phyloP scores from a whole-genome alignment of 2,888 invertebrate genomes.

The Magallana nippona region DNA sequence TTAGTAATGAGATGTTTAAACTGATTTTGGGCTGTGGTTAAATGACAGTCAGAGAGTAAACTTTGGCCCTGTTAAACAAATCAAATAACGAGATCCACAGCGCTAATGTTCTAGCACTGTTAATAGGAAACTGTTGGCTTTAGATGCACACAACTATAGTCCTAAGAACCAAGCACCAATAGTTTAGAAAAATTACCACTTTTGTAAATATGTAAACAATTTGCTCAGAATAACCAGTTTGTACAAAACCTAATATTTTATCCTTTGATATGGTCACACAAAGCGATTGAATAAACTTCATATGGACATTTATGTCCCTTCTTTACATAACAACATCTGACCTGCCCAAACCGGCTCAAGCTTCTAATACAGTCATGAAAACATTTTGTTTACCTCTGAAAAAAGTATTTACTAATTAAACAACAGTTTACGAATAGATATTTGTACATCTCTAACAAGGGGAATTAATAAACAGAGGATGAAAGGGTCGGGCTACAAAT shows the following conservation, averaged over 20 bases:
- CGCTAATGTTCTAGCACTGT: neutral
- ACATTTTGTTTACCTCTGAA: conserved; percentile 5
- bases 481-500: conserved; percentile 8
- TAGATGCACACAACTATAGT: conserved; percentile 8
- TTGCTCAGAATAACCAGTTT: neutral
- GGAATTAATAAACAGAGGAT: conserved; percentile 23
- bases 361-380: neutral
- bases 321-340: neutral
- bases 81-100: neutral
- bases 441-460: conserved; percentile 20
- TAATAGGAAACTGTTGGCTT: neutral
- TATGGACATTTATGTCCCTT: neutral
- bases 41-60: neutral
- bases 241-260: neutral
- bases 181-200: conserved; percentile 14
- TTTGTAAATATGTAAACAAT: neutral
- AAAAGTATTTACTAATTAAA: conserved; percentile 28
- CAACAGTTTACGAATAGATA: conserved; percentile 23
- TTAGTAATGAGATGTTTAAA: conserved; percentile 30
- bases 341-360: neutral
- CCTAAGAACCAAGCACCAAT: conserved; percentile 1
- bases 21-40: conserved; percentile 4
- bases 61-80: conserved; percentile 3
- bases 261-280: neutral
- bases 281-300: neutral